Conservation (phyloP, 2,888 invertebrate species). For the Heliconius sara region DNA sequence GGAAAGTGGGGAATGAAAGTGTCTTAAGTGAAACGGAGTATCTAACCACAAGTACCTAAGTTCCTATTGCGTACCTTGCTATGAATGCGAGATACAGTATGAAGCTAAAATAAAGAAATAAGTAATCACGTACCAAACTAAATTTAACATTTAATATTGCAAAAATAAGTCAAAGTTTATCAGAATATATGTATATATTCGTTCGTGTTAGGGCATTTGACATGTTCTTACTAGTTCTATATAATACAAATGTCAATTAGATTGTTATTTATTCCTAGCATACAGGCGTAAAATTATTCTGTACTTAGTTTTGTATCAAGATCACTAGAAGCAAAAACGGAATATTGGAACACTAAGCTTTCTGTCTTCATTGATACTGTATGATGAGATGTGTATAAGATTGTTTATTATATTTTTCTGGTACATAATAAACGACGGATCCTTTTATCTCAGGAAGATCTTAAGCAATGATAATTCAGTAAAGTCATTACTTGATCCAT, state of each 20-base stretch:
- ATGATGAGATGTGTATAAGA: background rate
- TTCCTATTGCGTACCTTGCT: too few relatives aligned
- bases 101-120: too few relatives aligned
- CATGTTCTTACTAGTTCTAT: background rate
- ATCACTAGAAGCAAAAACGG: background rate
- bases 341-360: background rate
- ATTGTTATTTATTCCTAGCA: background rate
- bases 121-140: background rate
- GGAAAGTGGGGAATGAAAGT: too few relatives aligned
- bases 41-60: too few relatives aligned
- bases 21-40: too few relatives aligned
- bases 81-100: too few relatives aligned
- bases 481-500: slow-evolving; percentile 69
- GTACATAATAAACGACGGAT: background rate
- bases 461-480: slow-evolving; percentile 48
- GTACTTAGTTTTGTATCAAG: background rate
- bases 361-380: background rate
- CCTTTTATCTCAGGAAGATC: slow-evolving; percentile 33
- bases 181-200: background rate
- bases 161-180: background rate
- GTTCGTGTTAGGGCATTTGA: background rate
- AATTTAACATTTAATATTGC: background rate
- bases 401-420: background rate
- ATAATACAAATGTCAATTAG: background rate
- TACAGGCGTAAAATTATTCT: background rate